phyloP scores from a whole-genome alignment of 1,140 invertebrate species.

The Aphelinus certus region DNA sequence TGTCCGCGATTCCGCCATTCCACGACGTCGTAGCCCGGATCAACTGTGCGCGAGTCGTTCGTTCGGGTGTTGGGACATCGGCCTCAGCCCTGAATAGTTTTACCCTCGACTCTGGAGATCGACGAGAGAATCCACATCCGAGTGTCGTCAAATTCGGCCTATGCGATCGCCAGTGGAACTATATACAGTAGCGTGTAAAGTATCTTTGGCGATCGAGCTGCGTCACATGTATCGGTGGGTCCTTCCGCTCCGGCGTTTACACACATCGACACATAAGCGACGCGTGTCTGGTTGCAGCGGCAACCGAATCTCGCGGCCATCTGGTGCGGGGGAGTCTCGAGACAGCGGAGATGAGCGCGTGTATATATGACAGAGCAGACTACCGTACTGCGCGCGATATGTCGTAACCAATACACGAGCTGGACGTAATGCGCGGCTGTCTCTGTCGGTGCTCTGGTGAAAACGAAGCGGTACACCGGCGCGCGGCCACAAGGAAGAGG shows the following conservation, averaged over 20 bases:
- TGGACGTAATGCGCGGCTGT: background rate
- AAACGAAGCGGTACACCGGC: slow-evolving; percentile 10
- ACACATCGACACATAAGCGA: too few relatives aligned
- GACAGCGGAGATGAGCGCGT: background rate
- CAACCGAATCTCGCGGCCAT: background rate
- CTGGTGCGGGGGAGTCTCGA: background rate
- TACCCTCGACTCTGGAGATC: too few relatives aligned
- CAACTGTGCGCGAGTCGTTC: too few relatives aligned
- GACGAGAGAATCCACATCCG: too few relatives aligned
- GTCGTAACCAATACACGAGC: slow-evolving; percentile 12
- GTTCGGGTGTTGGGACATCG: too few relatives aligned
- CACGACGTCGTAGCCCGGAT: too few relatives aligned
- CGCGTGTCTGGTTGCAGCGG: background rate
- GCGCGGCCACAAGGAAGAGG: background rate
- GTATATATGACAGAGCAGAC: background rate
- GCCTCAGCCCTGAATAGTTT: too few relatives aligned
- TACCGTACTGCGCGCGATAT: background rate
- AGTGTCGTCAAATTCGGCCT: too few relatives aligned
- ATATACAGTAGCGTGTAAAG: background rate
- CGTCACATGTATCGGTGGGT: too few relatives aligned
- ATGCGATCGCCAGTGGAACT: too few relatives aligned
- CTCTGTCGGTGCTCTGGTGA: slow-evolving; percentile 1
- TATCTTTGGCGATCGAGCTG: background rate
- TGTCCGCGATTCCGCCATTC: too few relatives aligned
- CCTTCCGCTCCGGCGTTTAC: too few relatives aligned